Evolutionary conservation across 2,113 vertebrate species (phyloP), one percentile per base, ranked within the genome.

Genomic region (Illadopsis cleaveri): DNA sequence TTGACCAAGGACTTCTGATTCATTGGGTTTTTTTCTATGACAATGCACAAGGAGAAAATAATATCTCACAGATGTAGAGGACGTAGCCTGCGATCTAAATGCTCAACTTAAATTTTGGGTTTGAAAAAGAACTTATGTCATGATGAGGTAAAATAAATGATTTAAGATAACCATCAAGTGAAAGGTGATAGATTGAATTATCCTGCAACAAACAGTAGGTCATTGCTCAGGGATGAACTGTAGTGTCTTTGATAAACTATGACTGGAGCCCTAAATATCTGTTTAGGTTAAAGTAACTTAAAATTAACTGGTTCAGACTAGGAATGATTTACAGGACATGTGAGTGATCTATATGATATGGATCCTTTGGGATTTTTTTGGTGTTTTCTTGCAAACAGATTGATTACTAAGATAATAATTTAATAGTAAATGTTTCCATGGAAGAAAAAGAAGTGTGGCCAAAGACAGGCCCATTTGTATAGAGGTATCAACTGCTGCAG

Each of bases 91-190:
- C 7, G 44, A 98, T 95, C 95, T 84, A 92, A 97, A 98, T 94
- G 66, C 82, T 97, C 93, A 69, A 65, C 87, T 97, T 79, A 80
- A 76, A 79, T 96, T 91, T 86, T 76, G 96, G 88, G 48, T 85
- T 93, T 97, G 82, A 80, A 98, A 98, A 97, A 91, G 73, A 81
- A 33, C 22, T 95, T 75, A 54, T 90, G 86, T 92, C 95, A 89
- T 82, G 94, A 95, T 7, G 84, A 97, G 93, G 65, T 92, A 93
- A 98, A 98, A 98, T 87, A 93, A 98, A 98, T 98, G 20, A 86
- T 87, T 97, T 93, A 94, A 97, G 97, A 98, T 97, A 96, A 89
- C 78, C 77, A 97, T 97, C 97, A 96, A 97, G 87, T 96, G 96
- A 97, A 97, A 92, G 65, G 96, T 98, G 97, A 98, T 97, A 97